Evolutionary conservation across 2,888 invertebrate species (phyloP).

Genomic region (Cremastobaeus sp.): DNA sequence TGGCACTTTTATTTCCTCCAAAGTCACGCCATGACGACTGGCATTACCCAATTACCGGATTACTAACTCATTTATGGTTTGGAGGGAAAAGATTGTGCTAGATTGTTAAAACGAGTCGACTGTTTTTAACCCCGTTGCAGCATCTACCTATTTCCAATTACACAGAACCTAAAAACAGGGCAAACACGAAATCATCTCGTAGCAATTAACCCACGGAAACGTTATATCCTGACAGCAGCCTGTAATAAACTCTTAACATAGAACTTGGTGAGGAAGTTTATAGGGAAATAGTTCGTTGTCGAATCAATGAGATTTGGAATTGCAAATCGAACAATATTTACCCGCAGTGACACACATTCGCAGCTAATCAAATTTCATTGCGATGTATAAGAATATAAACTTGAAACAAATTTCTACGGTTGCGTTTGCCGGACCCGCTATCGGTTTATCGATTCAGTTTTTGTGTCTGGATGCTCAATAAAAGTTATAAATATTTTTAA

Average conservation of each 20-base stretch:
- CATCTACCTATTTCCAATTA: conserved; percentile 56
- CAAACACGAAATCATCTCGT: conserved; percentile 49
- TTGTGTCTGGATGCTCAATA: too few species aligned
- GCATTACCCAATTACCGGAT: conserved; percentile 72
- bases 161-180: conserved; percentile 49
- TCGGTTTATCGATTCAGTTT: conserved; percentile 22
- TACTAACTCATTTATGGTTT: conserved; percentile 49
- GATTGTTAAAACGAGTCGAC: conserved; percentile 56
- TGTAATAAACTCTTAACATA: conserved; percentile 49
- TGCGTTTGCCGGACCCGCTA: too few species aligned
- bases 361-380: conserved; percentile 30
- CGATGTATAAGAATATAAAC: conserved; percentile 17
- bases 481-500: too few species aligned
- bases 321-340: conserved; percentile 42
- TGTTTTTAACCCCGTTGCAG: conserved; percentile 46
- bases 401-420: neutral
- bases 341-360: conserved; percentile 40
- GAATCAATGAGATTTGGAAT: conserved; percentile 42
- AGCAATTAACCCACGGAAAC: conserved; percentile 58
- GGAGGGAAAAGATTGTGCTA: conserved; percentile 51
- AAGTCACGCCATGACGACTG: conserved; percentile 65
- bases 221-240: conserved; percentile 55
- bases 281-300: conserved; percentile 41
- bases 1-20: conserved; percentile 70
- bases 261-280: conserved; percentile 29